Evolutionary conservation across 1,140 invertebrate genomes (phyloP), one percentile per base, ranked within the genome.

Genomic region (Drosophila sucinea): DNA sequence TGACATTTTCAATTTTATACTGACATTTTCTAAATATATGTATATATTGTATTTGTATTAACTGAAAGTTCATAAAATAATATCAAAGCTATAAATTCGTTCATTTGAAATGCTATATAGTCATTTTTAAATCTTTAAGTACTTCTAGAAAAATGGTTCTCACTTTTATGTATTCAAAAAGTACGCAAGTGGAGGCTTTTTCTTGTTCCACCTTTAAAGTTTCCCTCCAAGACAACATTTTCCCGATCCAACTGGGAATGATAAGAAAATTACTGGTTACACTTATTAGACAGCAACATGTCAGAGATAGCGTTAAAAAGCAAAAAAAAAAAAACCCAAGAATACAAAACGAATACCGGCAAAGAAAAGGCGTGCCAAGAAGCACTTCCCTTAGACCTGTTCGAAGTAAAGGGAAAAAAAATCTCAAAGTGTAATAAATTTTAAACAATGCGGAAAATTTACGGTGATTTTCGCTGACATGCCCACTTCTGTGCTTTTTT

Each of bases 371-470:
- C 82, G 73, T 75, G 66, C 73, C 33, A 60, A 33, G 54, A 77
- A 70, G 74, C 61, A 71, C 74, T 77, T 77, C 75, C 75, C 64
- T 61, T 61, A 17, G 23, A 51, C 60, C 38, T 33, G 27, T 38
- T 23, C 44, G 44, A 47, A 23, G 44, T 47, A 47, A 47, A 51
- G 44, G 17, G n/a, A 51, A 41, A 41, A 65, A 60, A 87, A 87
- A 87, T 87, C 83, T 77, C 84, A 87, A 89, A 87, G 83, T 87
- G 83, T 87, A 87, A 87, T 87, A 87, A 89, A 87, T 87, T 87
- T 87, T 89, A 83, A 87, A 87, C 83, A 87, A 89, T 87, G 83
- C 84, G 83, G 83, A 87, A 87, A 87, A 87, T 87, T 87, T 87
- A 87, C 83, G 83, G 83, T 87, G 84, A 89, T 87, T 87, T 87